Conservation (phyloP, 2,113 vertebrate genomes). For the Salminus brasiliensis region DNA sequence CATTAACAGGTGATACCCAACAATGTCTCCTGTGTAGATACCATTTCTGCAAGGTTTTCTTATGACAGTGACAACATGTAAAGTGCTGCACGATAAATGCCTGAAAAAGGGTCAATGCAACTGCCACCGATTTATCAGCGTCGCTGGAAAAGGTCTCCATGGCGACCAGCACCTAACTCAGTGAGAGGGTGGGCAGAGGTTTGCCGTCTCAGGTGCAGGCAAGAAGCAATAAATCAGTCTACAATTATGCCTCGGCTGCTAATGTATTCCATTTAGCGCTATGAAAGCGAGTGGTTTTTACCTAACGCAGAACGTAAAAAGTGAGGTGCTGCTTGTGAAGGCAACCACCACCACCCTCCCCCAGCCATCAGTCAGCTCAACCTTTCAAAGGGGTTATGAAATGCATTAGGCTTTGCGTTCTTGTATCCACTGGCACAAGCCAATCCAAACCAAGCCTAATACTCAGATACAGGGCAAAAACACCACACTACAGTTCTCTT, state of each 20-base stretch:
- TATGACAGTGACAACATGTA: neutral
- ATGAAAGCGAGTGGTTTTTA: constrained; percentile 32
- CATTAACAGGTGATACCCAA: no score
- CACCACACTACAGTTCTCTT: neutral
- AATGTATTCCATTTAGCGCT: constrained; percentile 15
- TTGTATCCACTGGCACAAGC: neutral
- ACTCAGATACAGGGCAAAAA: neutral
- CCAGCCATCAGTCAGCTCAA: neutral
- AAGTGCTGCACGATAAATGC: constrained; percentile 47
- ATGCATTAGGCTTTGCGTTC: neutral
- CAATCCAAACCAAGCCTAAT: neutral
- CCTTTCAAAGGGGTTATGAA: constrained; percentile 3
- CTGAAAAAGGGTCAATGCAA: constrained; percentile 62
- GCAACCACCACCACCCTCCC: neutral
- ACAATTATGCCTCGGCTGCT: constrained; percentile 4
- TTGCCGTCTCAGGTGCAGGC: constrained; percentile 34
- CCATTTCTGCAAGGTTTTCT: neutral
- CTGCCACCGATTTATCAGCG: constrained; percentile 69
- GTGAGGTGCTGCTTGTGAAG: neutral
- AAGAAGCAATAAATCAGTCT: constrained; percentile 19
- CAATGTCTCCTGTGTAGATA: neutral
- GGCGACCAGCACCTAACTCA: constrained; percentile 78
- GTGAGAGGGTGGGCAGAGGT: constrained; percentile 52
- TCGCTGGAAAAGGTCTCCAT: constrained; percentile 83
- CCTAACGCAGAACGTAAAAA: constrained; percentile 9